phyloP scores from a whole-genome alignment of 2,797 vertebrate species.

The Characodon lateralis region DNA sequence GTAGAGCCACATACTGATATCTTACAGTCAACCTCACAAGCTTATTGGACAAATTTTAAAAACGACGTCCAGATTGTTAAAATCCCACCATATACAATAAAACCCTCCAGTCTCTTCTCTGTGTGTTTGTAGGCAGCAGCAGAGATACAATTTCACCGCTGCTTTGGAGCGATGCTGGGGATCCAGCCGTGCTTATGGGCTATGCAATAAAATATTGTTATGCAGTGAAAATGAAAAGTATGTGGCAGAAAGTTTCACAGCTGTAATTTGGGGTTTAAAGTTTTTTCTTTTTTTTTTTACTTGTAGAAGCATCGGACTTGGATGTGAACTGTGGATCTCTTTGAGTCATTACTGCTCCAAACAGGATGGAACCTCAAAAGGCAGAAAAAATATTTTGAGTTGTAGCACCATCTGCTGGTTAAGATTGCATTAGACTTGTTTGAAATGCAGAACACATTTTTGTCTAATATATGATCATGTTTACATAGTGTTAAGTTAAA shows the following conservation, averaged over 20 bases:
- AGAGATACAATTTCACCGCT: constrained; percentile 18
- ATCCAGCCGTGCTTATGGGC: constrained; percentile 18
- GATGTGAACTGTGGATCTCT: constrained; percentile 20
- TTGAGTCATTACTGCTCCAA: constrained; percentile 31
- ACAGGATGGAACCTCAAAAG: rapidly evolving
- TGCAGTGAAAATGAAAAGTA: constrained; percentile 34
- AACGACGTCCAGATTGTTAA: neutral
- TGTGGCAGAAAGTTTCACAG: constrained; percentile 28
- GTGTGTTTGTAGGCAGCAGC: constrained; percentile 9
- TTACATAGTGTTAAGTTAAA: neutral
- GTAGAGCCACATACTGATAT: neutral
- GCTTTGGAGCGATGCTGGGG: constrained; percentile 4
- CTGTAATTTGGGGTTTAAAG: constrained; percentile 24
- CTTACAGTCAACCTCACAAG: neutral
- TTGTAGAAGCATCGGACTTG: constrained; percentile 13
- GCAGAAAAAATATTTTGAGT: neutral
- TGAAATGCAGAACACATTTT: neutral
- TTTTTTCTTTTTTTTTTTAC: constrained; percentile 4
- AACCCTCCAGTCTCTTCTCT: constrained; percentile 9
- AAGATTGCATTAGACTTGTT: neutral
- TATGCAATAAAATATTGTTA: constrained; percentile 34
- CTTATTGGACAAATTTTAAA: neutral
- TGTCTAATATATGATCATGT: neutral
- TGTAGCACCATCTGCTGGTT: constrained; percentile 50
- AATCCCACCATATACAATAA: neutral